These are phyloP conservation scores for Mylabris phalerata DNA, from an alignment of 1,140 invertebrate species.

Conservation along the genomic window DNA sequence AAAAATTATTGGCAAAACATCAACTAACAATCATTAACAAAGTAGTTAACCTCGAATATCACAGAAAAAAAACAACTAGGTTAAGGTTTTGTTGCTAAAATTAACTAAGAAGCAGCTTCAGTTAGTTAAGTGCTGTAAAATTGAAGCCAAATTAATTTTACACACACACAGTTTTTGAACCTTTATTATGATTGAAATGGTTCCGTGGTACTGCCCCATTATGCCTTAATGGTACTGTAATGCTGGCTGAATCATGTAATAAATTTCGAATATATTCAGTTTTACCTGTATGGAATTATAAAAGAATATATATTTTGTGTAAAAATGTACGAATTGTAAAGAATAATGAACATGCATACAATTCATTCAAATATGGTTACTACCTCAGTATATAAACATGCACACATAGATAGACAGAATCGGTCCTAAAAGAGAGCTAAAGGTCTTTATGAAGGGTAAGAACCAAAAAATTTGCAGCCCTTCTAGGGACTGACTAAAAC, in stretches of 20 bases:
- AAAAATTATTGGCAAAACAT: neutral
- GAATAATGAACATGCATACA: neutral
- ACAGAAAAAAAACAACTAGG: no score
- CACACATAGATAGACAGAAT: no score
- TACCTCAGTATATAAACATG: no score
- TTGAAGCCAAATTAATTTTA: neutral
- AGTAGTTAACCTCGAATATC: no score
- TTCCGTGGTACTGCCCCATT: constrained; percentile 35
- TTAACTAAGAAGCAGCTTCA: neutral
- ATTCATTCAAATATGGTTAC: no score
- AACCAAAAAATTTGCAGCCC: no score
- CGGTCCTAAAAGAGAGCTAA: no score
- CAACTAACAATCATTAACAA: no score
- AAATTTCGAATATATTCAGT: constrained; percentile 41
- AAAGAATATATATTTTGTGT: neutral
- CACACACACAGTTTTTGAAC: constrained; percentile 17
- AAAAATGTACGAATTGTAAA: neutral
- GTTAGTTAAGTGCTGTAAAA: neutral
- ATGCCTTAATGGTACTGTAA: constrained; percentile 37
- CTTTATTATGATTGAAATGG: constrained; percentile 40
- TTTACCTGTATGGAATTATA: constrained; percentile 28
- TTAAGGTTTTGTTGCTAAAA: constrained; percentile 3
- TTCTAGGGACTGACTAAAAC: no score
- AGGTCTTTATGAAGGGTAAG: no score
- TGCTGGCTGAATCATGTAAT: constrained; percentile 39